A percentile compares a stretch with the other conserved stretches of the same genome.
Conservation (phyloP, 2,888 invertebrate species). For the Cephus nigrinus region DNA sequence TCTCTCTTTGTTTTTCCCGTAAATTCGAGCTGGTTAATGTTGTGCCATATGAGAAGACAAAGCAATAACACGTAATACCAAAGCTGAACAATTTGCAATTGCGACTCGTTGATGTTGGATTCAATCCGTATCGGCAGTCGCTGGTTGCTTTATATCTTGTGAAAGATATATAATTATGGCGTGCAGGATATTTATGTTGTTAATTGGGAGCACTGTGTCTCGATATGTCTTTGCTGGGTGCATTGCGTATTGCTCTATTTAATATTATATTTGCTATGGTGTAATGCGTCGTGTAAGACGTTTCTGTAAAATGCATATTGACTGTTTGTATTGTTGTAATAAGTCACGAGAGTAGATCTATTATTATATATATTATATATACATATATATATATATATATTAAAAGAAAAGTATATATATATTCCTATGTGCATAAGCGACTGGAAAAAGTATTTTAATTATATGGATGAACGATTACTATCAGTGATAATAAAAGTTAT, state of each 20-base stretch:
- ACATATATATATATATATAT: conserved; percentile 23
- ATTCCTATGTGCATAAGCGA: conserved; percentile 29
- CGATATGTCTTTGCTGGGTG: neutral
- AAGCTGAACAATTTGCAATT: neutral
- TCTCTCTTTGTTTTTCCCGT: neutral
- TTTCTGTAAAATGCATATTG: conserved; percentile 35
- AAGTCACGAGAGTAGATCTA: conserved; percentile 42
- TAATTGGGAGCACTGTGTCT: neutral
- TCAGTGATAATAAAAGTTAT: conserved; percentile 49
- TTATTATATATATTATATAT: conserved; percentile 28
- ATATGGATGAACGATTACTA: conserved; percentile 34
- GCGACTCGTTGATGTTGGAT: neutral
- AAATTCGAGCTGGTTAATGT: neutral
- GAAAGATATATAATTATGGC: neutral
- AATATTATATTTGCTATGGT: conserved; percentile 17
- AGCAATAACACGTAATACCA: neutral
- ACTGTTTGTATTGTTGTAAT: conserved; percentile 58
- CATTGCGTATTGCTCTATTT: neutral
- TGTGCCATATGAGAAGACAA: neutral
- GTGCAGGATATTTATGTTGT: neutral
- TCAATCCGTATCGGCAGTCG: neutral
- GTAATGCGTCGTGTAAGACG: conserved; percentile 15
- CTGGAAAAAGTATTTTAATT: conserved; percentile 50
- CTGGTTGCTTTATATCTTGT: neutral
- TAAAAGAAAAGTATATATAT: conserved; percentile 16